A percentile compares a stretch with the other conserved stretches of the same genome.
These are phyloP conservation scores for Chaenodraco wilsoni DNA, from an alignment of 2,797 vertebrate genomes.

Conservation along the genomic window DNA sequence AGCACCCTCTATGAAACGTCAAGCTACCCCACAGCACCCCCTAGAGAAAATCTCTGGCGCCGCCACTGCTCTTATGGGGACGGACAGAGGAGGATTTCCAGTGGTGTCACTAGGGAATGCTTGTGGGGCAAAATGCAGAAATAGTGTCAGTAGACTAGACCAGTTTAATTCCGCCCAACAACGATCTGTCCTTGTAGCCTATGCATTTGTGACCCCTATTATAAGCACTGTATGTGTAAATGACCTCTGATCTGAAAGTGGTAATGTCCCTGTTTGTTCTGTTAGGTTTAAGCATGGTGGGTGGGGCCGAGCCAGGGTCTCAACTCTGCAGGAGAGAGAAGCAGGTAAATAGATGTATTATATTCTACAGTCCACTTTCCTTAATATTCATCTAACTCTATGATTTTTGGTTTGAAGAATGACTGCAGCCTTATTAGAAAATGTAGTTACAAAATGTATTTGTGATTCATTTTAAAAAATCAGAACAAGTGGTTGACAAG, in stretches of 20 bases:
- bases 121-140: neutral
- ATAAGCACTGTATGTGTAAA: neutral
- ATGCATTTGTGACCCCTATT: neutral
- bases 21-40: too few species aligned
- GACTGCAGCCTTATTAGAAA: neutral
- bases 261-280: neutral
- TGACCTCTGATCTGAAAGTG: neutral
- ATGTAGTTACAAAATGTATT: neutral
- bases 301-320: neutral
- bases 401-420: neutral
- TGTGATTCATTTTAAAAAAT: neutral
- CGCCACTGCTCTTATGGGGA: neutral
- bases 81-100: neutral
- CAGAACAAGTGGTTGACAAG: neutral
- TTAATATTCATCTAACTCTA: too few species aligned
- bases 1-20: too few species aligned
- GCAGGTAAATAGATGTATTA: neutral
- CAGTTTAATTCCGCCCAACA: neutral
- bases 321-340: neutral
- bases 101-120: neutral
- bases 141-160: neutral
- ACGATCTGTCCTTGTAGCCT: neutral
- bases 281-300: neutral
- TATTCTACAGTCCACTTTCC: too few species aligned
- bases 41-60: too few species aligned